Base-by-base conservation (phyloP, 2,797 vertebrate species). In the Chiroxiphia lanceolata region DNA sequence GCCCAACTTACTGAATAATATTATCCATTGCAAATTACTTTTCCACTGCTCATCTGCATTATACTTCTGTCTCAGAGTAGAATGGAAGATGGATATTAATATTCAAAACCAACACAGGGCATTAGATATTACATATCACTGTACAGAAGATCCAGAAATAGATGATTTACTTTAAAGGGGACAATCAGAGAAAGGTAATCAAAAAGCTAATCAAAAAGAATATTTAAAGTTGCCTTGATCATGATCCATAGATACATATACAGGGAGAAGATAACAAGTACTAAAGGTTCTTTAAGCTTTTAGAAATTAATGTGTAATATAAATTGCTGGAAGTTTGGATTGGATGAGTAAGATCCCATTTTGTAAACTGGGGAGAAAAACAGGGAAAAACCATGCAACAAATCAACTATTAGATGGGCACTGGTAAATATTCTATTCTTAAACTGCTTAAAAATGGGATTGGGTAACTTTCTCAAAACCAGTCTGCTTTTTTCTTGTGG, bases 181-280 rank as follows among this genome's bases (percentile, higher is more conserved):
- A 94, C 87, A 96, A 93, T 92, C 91, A 95, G 94, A 96, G 91
- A 93, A 94, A 89, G 90, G 88, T 91, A 95, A 96, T 96, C 83
- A 96, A 93, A 96, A 96, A 93, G 69, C 69, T 96, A 94, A 96
- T 94, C 67, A 93, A 94, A 97, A 93, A 82, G 88, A 87, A 89
- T 93, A 90, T 94, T 94, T 93, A 95, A 90, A 93, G 75, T 68
- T 68, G 48, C 78, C 75, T 95, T 92, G 86, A 89, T 96, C 96
- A 71, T 76, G 71, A 90, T 90, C 91, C 68, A 89, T 89, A 90
- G 88, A 64, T 95, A 81, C 20, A 20, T 72, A 71, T 38, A 42
- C 21, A 70, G 76, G 42, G 85, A 70, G 69, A 94, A 92, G 45
- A 34, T 68, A 78, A 60, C 33, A 71, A 45, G 70, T 78, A 25